Percentiles rank a stretch among this genome's conserved stretches.
These are phyloP conservation scores for Cyphomyrmex costatus DNA, from an alignment of 1,140 invertebrate species.

Conservation along the genomic window DNA sequence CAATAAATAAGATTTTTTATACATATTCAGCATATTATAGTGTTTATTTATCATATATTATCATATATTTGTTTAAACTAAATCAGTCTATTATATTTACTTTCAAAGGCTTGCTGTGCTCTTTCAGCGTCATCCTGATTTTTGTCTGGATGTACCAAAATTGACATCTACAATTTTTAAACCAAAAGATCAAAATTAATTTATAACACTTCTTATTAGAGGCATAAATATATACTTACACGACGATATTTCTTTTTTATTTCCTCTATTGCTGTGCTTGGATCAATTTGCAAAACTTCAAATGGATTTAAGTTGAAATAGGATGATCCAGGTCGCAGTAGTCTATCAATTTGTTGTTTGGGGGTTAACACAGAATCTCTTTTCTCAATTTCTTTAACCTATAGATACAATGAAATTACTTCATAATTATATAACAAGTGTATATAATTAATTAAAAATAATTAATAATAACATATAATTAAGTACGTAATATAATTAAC, in stretches of 20 bases:
- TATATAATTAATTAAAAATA: neutral
- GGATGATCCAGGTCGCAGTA: constrained; percentile 96
- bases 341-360: constrained; percentile 97
- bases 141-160: constrained; percentile 99
- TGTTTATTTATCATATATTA: too few relatives aligned
- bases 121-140: constrained; percentile 98
- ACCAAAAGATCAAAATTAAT: constrained; percentile 49
- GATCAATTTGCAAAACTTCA: constrained; percentile 98
- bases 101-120: constrained; percentile 97
- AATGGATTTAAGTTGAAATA: constrained; percentile 99
- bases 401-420: constrained; percentile 66
- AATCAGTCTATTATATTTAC: constrained; percentile 81
- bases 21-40: neutral
- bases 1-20: constrained; percentile 70
- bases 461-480: neutral
- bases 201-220: neutral
- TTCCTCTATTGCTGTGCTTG: constrained; percentile 94
- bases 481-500: neutral
- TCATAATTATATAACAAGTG: neutral
- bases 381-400: constrained; percentile 99
- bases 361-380: constrained; percentile 96
- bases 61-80: neutral
- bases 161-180: constrained; percentile 91
- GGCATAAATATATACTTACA: constrained; percentile 83
- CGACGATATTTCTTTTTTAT: constrained; percentile 98